A percentile compares a stretch with the other conserved stretches of the same genome.
These are phyloP conservation scores for Notodonta dromedarius DNA, from an alignment of 2,888 invertebrate genomes.

Conservation along the genomic window DNA sequence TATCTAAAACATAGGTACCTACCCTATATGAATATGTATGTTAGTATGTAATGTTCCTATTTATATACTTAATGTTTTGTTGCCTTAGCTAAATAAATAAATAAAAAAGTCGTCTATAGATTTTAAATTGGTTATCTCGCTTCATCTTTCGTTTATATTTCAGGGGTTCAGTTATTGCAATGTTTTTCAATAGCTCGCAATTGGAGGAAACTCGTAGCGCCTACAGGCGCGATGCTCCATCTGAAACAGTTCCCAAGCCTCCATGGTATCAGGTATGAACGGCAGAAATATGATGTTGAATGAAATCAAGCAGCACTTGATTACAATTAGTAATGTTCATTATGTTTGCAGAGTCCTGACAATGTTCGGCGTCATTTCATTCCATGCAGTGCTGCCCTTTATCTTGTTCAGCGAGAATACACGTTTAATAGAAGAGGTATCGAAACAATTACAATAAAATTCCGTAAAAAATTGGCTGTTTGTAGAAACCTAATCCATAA, in stretches of 20 bases:
- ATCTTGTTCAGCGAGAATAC: slow-evolving; percentile 22
- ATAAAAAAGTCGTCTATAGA: background rate
- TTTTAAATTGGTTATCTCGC: background rate
- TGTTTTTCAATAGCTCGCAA: slow-evolving; percentile 51
- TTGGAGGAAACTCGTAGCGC: slow-evolving; percentile 39
- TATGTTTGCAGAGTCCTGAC: slow-evolving; percentile 17
- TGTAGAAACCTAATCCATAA: too few species aligned
- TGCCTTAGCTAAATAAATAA: too few species aligned
- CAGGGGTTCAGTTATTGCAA: slow-evolving; percentile 26
- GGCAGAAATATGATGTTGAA: too few species aligned
- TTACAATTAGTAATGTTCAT: background rate
- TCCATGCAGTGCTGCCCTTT: slow-evolving; percentile 24
- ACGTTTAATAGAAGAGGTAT: slow-evolving; percentile 40
- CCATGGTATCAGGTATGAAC: slow-evolving; percentile 24
- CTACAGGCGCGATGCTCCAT: slow-evolving; percentile 24
- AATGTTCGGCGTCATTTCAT: slow-evolving; percentile 13
- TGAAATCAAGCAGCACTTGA: too few species aligned
- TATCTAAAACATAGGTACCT: too few species aligned
- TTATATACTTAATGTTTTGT: too few species aligned
- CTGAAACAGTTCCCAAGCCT: slow-evolving; percentile 32
- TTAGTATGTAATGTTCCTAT: too few species aligned
- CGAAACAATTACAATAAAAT: background rate
- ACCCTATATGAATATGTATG: too few species aligned
- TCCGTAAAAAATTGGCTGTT: too few species aligned
- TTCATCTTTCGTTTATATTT: slow-evolving; percentile 1